Evolutionary conservation across 2,113 vertebrate genomes (phyloP), one percentile per base, ranked within the genome.

Genomic region (Zapus hudsonius): DNA sequence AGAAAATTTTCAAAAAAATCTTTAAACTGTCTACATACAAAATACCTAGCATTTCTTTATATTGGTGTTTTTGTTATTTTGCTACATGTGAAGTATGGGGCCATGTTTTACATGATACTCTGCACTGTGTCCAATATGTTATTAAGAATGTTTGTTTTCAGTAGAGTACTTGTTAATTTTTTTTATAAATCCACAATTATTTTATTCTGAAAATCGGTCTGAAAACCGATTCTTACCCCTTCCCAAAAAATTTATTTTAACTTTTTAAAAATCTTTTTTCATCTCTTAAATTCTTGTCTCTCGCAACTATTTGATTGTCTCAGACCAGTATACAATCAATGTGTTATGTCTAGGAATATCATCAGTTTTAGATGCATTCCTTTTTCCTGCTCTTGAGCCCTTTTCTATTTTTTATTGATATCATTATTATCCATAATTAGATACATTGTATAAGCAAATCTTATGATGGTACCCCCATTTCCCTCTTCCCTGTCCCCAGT

Each of bases 1-100:
- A 42, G 42, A n/a, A n/a, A n/a, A n/a, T n/a, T 40, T 36, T 40
- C 19, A 47, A 4, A 81, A 29, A 80, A 63, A 20, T 6, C 27
- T 25, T 44, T 72, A 52, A 80, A 40, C 19, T 74, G 11, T 75
- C 20, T 90, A 10, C 4, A 40, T 85, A 70, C 70, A 61, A 92
- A 85, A n/a, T 89, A 61, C 57, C 72, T 93, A 42, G 23, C n/a
- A 75, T 70, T 87, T 92, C 29, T 82, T 87, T 83, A 29, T 74
- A 55, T 92, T 89, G 70, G 72, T 66, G n/a, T 76, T 59, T 55
- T 76, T 42, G 66, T 79, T 79, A 76, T 79, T 90, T 96, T 85
- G 19, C 20, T 88, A 4, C 70, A 33, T 25, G 23, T 79, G 3
- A 66, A 27, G 17, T 87, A 79, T 90, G 23, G 4, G 22, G 3